Base-by-base conservation (phyloP, 1,140 invertebrate genomes). In the Eriocheir sinensis region DNA sequence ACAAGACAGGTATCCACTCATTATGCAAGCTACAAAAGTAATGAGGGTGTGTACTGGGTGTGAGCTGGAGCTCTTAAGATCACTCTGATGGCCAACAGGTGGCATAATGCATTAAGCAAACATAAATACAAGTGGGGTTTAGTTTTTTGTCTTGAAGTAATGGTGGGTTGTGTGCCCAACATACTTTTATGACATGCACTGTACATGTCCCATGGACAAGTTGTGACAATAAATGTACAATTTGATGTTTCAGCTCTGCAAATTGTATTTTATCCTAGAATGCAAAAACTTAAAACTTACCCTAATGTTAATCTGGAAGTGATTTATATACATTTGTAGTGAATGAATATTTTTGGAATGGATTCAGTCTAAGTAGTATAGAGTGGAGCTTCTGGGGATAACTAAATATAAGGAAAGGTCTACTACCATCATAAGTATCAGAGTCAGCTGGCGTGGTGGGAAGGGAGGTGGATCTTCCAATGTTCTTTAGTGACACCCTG, bases 361-460 rank as follows among this genome's bases (percentile, higher is more conserved):
- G 83, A 41, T 41, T 34, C 34, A 86, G 83, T 86, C 36, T 86
- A 86, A 86, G 36, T 34, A 41, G 30, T 41, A 40, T 86, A 41
- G 83, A 86, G 4, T 17, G 40, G 36, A 86, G 83, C 36, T 72
- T 72, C 60, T 72, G 60, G 60, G 60, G 60, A n/a, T 72, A 72
- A n/a, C 60, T 72, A 86, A 36, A 41, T 86, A 41, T 86, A 41
- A 86, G 36, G 40, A 38, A 86, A 41, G 40, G 83, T 40, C 34
- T 86, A 86, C 34, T 91, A 94, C 94, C 93, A 89, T 95, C 93
- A 91, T 95, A 95, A 92, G 86, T 94, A 44, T 94, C 95, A 91
- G 93, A 95, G 53, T 95, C 95, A 40, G 94, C 95, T 36, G 93
- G 95, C 30, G 94, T 95, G 21, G 94, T 95, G 27, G 95, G 95